Base-by-base conservation (phyloP, 2,888 invertebrate genomes). In the Osmoderma eremita region DNA sequence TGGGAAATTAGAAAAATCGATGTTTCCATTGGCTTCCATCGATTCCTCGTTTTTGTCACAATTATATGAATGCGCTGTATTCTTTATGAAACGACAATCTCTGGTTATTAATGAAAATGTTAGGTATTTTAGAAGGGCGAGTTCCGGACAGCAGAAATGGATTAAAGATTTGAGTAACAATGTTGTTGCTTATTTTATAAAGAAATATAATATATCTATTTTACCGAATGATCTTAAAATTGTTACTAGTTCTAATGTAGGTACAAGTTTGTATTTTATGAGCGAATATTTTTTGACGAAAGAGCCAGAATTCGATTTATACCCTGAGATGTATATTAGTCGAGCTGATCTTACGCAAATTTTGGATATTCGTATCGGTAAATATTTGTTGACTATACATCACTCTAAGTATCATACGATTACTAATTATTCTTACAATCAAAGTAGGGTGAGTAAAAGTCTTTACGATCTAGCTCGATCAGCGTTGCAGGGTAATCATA, bases 41-140 rank as follows among this genome's bases (percentile, higher is more conserved):
- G 90, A 91, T 0, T 77, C 83, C 0, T 79, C 82, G 41, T 94
- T 93, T 76, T 73, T 92, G 1, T 79, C 84, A 20, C 89, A 91
- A 78, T 81, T 94, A 5, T 83, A 87, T 65, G 83, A 86, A 10
- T 91, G 91, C 75, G 86, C 88, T 0, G 78, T 85, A 49, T 87
- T 87, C 73, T 94, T 91, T 76, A 88, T 88, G 81, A 83, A 85
- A 39, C 84, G 86, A 65, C 93, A 93, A 79, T 87, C 88, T 67
- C 82, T 85, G 71, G 88, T 88, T 0, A 92, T 93, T 53, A 83
- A 87, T 72, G 84, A 87, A 65, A 93, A 92, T 76, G 86, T 92
- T 56, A 80, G 82, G 71, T 84, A 87, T 2, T 92, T 88, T 75
- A 78, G 85, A 80, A 50, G 82, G 49, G 75, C 81, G 15, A 71